Base-by-base conservation (phyloP, 2,113 vertebrate species). In the Chunga burmeisteri region DNA sequence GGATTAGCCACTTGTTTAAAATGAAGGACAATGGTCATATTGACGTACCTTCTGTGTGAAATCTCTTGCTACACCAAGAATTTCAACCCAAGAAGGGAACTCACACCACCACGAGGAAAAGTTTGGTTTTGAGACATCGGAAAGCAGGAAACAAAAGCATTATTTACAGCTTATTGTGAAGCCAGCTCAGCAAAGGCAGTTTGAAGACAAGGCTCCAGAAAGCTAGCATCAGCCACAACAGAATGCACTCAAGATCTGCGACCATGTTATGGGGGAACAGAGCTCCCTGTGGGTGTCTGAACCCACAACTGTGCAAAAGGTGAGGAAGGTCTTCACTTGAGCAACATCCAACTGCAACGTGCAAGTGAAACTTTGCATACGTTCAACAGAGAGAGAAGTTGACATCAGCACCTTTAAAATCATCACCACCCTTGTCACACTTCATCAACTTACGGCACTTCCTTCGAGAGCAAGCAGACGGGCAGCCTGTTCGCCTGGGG, bases 291-390 rank as follows among this genome's bases (percentile, higher is more conserved):
- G 18, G 7, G 26, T 46, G 8, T 46, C 62, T 52, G 56, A 82
- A 49, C 18, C 25, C 70, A 34, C 7, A 36, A 2, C 38, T 4
- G 17, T 29, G 55, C 52, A 66, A 52, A 15, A 74, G 12, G 7
- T 36, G 23, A 14, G 38, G 77, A 74, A 89, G 59, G 5, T 70
- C 70, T 47, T 88, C 50, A 52, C 38, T 27, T 0, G 0, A 92
- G 68, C n/a, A 36, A 44, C 0, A 2, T 36, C 46, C 34, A 81
- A 18, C 1, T 23, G 29, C 70, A 50, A 58, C 1, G 0, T 27
- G 50, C 10, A 44, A 77, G 38, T 53, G 34, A 82, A 78, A 66
- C 34, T 27, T 27, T 82, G 82, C 38, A 7, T 32, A 26, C 6
- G 36, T 20, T 73, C 63, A 82, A 42, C 36, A 82, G 68, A 59